These are phyloP conservation scores for Spinus pinus DNA, from an alignment of 2,797 vertebrate genomes.

Conservation along the genomic window DNA sequence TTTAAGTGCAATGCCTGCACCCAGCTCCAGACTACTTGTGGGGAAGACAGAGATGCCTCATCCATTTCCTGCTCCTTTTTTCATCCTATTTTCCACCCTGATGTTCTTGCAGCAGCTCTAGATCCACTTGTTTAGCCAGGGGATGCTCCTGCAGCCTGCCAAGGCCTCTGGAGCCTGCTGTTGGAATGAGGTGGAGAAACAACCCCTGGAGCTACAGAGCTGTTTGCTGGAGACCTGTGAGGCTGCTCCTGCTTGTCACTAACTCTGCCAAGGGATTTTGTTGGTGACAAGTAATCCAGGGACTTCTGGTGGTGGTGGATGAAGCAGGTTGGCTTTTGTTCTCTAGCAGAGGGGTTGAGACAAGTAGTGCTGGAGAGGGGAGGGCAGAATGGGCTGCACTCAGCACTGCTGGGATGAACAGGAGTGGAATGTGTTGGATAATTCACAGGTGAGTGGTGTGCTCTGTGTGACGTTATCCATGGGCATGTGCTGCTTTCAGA, in stretches of 20 bases:
- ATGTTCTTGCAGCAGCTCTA: background rate
- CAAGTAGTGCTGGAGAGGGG: background rate
- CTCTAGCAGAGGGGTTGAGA: background rate
- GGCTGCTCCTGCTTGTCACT: background rate
- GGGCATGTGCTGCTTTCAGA: background rate
- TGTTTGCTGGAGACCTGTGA: background rate
- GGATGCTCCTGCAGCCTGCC: background rate
- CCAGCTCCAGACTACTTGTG: background rate
- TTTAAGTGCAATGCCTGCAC: background rate
- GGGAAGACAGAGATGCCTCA: background rate
- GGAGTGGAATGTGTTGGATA: background rate
- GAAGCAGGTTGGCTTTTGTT: background rate
- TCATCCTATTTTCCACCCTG: background rate
- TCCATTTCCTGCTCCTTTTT: background rate
- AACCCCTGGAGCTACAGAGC: accelerated
- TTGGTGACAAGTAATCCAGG: background rate
- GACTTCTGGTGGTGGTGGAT: background rate
- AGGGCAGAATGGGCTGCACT: background rate
- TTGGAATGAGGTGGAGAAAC: background rate
- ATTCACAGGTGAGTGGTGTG: background rate
- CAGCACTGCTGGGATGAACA: background rate
- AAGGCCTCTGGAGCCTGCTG: background rate
- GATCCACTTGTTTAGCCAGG: background rate
- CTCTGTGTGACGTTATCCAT: background rate
- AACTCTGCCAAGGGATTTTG: background rate